These are phyloP conservation scores for Chunga burmeisteri DNA, from an alignment of 2,113 vertebrate species.

Conservation along the genomic window DNA sequence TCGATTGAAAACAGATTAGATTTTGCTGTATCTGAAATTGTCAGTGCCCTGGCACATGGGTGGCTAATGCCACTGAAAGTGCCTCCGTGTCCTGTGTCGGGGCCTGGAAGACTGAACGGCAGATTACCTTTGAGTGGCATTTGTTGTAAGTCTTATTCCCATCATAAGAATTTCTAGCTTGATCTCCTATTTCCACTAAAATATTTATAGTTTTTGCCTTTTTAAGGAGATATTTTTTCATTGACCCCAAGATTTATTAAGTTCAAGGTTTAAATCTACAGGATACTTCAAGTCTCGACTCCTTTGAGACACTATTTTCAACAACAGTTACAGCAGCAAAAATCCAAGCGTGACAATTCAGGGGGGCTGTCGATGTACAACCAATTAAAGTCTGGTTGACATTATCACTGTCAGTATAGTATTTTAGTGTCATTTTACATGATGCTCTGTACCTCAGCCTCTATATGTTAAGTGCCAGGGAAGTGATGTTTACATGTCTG, in stretches of 20 bases:
- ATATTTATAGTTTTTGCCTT: background rate
- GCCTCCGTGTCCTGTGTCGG: background rate
- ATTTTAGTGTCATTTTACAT: background rate
- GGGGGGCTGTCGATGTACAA: background rate
- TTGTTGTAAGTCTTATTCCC: conserved; percentile 5
- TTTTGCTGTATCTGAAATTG: conserved; percentile 34
- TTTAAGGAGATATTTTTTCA: conserved; percentile 24
- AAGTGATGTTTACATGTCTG: background rate
- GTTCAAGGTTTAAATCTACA: conserved; percentile 30
- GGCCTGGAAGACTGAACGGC: background rate
- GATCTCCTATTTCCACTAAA: background rate
- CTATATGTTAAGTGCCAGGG: background rate
- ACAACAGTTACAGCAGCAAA: background rate
- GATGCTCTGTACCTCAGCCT: background rate
- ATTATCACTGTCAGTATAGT: background rate
- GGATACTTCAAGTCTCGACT: background rate
- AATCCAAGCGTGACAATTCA: background rate
- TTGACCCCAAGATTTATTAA: conserved; percentile 9
- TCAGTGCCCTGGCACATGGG: background rate
- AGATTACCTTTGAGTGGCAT: background rate
- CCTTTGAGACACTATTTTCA: background rate
- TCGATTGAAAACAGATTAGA: background rate
- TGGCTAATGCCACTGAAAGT: background rate
- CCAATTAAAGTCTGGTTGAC: background rate
- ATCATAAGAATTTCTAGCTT: background rate